Evolutionary conservation across 2,888 invertebrate species (phyloP), one percentile per base, ranked within the genome.

Genomic region (Hydrotaea cyrtoneurina): DNA sequence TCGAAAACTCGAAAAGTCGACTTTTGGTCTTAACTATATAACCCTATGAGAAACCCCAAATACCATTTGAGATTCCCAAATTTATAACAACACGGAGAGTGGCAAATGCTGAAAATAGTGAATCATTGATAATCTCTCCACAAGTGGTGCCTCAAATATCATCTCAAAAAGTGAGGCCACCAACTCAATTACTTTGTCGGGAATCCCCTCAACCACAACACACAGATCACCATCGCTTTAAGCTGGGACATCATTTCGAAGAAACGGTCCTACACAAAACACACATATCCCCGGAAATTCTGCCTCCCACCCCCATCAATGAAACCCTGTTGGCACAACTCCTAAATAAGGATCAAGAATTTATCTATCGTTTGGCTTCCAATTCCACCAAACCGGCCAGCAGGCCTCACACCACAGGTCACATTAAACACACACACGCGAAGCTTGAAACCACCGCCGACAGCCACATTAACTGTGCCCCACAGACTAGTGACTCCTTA

Each of bases 51-150:
- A 80, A 78, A 26, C 78, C 79, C 8, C 10, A 1, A 0, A 50
- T 59, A 19, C 23, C 73, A 43, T 82, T 83, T 69, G 53, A 69
- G 66, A 76, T 76, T 69, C 76, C 78, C 21, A 0, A 21, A 3
- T 19, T 55, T 66, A 23, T 0, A 21, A 43, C 21, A n/a, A n/a
- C n/a, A n/a, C n/a, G n/a, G n/a, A n/a, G n/a, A n/a, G n/a, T n/a
- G n/a, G n/a, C n/a, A n/a, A n/a, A n/a, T 4, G 21, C 59, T 1
- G 55, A 7, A 31, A 31, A 31, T 31, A 31, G 7, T 2, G 31
- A 2, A 7, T 7, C 2, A 31, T 31, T 31, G 7, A 31, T 31
- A 31, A 7, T 31, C 2, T 31, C 31, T 31, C 3, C 31, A 31
- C 11, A 57, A 23, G 1, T 57, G 19, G 8, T 21, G 21, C 13